Base-by-base conservation (phyloP, 2,113 vertebrate species). In the Gobius niger region DNA sequence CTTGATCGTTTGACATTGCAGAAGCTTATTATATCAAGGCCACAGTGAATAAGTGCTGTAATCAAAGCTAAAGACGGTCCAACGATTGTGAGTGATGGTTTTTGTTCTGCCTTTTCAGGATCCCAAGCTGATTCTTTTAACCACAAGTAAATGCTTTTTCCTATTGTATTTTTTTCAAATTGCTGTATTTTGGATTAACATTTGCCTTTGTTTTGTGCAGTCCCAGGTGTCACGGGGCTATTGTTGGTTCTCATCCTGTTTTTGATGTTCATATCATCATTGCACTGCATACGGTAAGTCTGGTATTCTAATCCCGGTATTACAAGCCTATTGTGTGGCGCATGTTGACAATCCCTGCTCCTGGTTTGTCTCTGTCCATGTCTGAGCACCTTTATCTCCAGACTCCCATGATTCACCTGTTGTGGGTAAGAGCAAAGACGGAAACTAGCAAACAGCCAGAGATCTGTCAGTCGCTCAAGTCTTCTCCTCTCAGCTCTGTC, bases 181-280 rank as follows among this genome's bases (percentile, higher is more conserved):
- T 56, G 2, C 1, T 77, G 63, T 59, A 19, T 73, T 40, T 18
- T 68, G 46, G 77, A 19, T 73, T 2, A 78, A 78, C 49, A 52
- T 47, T 19, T 61, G 16, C 44, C 72, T 83, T 62, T 70, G 62
- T 74, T 57, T 57, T 57, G 24, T 57, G 5, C 3, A 99, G 97
- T 99, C 88, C 95, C 98, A 63, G 97, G 98, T 67, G 80, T 97
- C 73, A 98, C 98, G 0, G 98, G 98, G 0, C 83, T 98, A 67
- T 83, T 97, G 67, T 91, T 99, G 96, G 96, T 98, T 19, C 78
- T 98, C 64, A 94, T 98, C 56, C 91, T 99, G 24, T 98, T 98
- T 81, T 88, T 99, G 10, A 99, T 99, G 96, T 93, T 94, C 67
- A 95, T 94, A 1, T 96, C 96, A 18, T 99, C 98, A 14, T 97